phyloP scores from a whole-genome alignment of 2,888 invertebrate species.

The Mythimna loreyi region DNA sequence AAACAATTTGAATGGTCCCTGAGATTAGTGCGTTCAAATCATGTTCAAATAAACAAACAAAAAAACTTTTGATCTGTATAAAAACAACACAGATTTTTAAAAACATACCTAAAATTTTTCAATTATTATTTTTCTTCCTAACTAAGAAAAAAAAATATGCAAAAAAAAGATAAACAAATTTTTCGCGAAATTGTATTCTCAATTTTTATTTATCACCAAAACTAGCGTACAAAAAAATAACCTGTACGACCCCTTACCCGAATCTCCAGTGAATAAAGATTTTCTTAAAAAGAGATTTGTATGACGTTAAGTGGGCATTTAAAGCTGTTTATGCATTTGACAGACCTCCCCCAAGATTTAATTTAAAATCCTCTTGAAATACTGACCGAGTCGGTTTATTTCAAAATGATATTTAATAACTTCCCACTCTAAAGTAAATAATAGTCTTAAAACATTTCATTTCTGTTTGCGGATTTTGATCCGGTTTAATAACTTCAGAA shows the following conservation, averaged over 20 bases:
- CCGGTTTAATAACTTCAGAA: too few relatives aligned
- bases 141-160: too few relatives aligned
- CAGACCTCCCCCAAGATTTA: conserved; percentile 38
- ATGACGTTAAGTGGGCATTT: conserved; percentile 49
- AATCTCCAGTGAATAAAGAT: background rate
- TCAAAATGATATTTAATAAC: background rate
- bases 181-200: background rate
- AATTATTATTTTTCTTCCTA: too few relatives aligned
- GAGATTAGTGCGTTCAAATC: too few relatives aligned
- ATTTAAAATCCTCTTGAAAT: conserved; percentile 34
- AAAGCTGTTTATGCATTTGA: conserved; percentile 36
- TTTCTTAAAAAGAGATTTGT: conserved; percentile 29
- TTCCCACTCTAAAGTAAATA: background rate
- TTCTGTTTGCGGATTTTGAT: too few relatives aligned
- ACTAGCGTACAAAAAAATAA: background rate
- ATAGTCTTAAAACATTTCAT: too few relatives aligned
- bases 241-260: background rate
- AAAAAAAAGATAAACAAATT: background rate
- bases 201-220: background rate
- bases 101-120: too few relatives aligned
- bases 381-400: background rate
- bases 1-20: too few relatives aligned
- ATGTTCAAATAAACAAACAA: too few relatives aligned
- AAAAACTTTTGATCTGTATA: too few relatives aligned
- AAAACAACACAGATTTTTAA: too few relatives aligned